Percentiles rank a stretch among this genome's conserved stretches.
Evolutionary conservation across 1,140 invertebrate genomes (phyloP).

Genomic region (Papilio polytes): DNA sequence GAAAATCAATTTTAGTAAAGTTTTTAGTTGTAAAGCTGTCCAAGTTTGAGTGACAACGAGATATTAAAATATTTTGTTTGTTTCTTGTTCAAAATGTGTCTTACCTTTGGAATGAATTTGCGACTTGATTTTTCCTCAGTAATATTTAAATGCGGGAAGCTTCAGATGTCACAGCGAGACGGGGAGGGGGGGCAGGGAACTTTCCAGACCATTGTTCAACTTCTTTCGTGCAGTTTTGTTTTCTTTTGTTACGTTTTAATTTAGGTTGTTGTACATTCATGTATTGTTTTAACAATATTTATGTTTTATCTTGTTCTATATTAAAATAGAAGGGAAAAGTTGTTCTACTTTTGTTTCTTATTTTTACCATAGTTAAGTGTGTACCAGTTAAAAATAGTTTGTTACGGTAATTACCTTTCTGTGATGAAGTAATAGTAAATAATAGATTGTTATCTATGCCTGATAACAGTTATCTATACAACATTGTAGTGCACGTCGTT

Average conservation of each 20-base stretch:
- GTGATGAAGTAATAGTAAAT: background rate
- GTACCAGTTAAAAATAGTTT: slow-evolving; percentile 2
- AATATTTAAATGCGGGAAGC: slow-evolving; percentile 24
- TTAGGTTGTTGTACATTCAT: slow-evolving; percentile 38
- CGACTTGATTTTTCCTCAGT: slow-evolving; percentile 22
- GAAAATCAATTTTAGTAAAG: background rate
- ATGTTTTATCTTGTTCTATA: slow-evolving; percentile 24
- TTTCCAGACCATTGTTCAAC: slow-evolving; percentile 58
- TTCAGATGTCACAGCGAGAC: slow-evolving; percentile 42
- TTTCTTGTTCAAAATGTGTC: background rate
- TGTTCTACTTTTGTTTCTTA: slow-evolving; percentile 3
- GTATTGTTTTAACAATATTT: slow-evolving; percentile 42
- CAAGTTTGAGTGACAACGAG: background rate
- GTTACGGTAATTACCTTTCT: background rate
- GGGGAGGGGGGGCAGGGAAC: slow-evolving; percentile 46
- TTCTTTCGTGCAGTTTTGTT: slow-evolving; percentile 47
- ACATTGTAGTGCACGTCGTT: background rate
- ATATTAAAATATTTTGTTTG: background rate
- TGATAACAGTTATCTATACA: background rate
- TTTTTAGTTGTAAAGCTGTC: background rate
- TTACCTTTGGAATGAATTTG: slow-evolving; percentile 22
- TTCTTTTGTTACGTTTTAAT: slow-evolving; percentile 43
- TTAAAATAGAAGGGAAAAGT: background rate
- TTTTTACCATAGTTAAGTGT: background rate
- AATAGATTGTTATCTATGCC: background rate